Percentiles rank a stretch among this genome's conserved stretches.
Evolutionary conservation across 2,888 invertebrate genomes (phyloP).

Genomic region (Teinopalpus imperialis): DNA sequence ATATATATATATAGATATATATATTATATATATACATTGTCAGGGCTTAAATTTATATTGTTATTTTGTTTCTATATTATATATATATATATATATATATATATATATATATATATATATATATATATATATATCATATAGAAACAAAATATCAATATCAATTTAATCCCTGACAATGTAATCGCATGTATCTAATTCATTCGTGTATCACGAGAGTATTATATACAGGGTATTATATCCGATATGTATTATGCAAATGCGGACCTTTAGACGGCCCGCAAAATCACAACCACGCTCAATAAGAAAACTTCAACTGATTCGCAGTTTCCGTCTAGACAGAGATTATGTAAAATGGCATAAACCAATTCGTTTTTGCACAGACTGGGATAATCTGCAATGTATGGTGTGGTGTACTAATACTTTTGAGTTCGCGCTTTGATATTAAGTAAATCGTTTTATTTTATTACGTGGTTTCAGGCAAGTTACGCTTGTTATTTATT

Average conservation of each 20-base stretch:
- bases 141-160: too few species aligned
- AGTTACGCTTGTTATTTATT: conserved; percentile 49
- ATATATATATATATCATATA: too few species aligned
- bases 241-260: conserved; percentile 55
- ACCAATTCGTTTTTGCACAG: conserved; percentile 55
- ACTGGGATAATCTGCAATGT: conserved; percentile 33
- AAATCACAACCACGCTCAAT: conserved; percentile 41
- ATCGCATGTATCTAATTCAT: too few species aligned
- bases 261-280: conserved; percentile 34
- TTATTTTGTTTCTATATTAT: too few species aligned
- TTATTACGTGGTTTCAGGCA: conserved; percentile 50
- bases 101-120: too few species aligned
- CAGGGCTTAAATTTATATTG: too few species aligned
- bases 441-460: conserved; percentile 57
- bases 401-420: conserved; percentile 33
- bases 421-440: conserved; percentile 56
- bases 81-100: too few species aligned
- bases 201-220: too few species aligned
- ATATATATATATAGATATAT: too few species aligned
- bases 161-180: too few species aligned
- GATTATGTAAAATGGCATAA: conserved; percentile 73
- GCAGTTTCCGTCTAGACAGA: conserved; percentile 76
- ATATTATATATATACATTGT: too few species aligned
- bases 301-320: conserved; percentile 47
- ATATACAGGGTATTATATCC: too few species aligned